Evolutionary conservation across 2,888 invertebrate species (phyloP).

Genomic region (Eupithecia centaureata): DNA sequence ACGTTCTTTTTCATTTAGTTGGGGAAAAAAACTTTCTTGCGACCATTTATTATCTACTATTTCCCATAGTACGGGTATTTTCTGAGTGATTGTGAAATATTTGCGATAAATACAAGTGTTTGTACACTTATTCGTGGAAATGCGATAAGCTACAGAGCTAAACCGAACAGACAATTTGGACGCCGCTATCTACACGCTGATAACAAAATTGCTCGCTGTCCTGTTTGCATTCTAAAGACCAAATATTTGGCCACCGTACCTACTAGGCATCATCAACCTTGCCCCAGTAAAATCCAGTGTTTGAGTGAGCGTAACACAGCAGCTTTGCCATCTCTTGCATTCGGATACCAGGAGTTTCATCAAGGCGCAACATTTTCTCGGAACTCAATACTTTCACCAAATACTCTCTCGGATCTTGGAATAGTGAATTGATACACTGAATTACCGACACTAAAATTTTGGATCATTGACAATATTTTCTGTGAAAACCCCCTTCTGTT

Average conservation of each 20-base stretch:
- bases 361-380: not conserved
- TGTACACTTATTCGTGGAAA: slow-evolving; percentile 76
- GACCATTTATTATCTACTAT: not conserved
- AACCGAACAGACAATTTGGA: slow-evolving; percentile 68
- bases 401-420: not conserved
- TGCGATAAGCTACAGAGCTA: slow-evolving; percentile 62
- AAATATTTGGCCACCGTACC: slow-evolving; percentile 9
- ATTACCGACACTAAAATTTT: slow-evolving; percentile 21
- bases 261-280: not conserved
- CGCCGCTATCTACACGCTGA: slow-evolving; percentile 70
- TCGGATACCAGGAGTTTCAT: not conserved
- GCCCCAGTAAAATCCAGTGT: not conserved
- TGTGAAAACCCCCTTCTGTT: slow-evolving; percentile 28
- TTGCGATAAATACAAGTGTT: slow-evolving; percentile 76
- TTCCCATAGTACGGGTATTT: slow-evolving; percentile 40
- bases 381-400: not conserved
- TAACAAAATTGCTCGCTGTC: slow-evolving; percentile 57
- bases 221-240: slow-evolving; percentile 43
- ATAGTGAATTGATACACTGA: slow-evolving; percentile 10
- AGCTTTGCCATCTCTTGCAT: not conserved
- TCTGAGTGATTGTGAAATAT: slow-evolving; percentile 68
- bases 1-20: too few relatives aligned
- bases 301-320: not conserved
- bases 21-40: not conserved
- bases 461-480: slow-evolving; percentile 41